Evolutionary conservation across 2,888 invertebrate genomes (phyloP).

Genomic region (Rhingia campestris): DNA sequence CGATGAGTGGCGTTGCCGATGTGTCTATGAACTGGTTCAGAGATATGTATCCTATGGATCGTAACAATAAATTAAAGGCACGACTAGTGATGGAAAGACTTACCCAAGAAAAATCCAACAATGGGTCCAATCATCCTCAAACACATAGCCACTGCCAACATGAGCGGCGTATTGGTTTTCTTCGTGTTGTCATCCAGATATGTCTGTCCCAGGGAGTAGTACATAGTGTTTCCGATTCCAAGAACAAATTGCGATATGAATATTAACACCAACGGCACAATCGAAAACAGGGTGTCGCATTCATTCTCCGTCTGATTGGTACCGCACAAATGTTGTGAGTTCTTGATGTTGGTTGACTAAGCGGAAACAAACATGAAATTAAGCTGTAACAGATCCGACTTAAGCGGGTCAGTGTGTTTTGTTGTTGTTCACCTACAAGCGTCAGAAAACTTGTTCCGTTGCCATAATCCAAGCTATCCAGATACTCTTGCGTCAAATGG

Average conservation of each 20-base stretch:
- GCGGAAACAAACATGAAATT: slow-evolving; percentile 31
- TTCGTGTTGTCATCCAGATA: slow-evolving; percentile 88
- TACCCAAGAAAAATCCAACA: slow-evolving; percentile 85
- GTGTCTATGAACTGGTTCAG: slow-evolving; percentile 86
- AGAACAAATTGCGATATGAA: slow-evolving; percentile 88
- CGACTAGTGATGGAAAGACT: not conserved
- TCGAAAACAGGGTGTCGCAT: slow-evolving; percentile 83
- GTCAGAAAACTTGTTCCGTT: slow-evolving; percentile 73
- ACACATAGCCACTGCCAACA: slow-evolving; percentile 83
- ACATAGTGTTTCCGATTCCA: slow-evolving; percentile 87
- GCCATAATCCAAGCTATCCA: slow-evolving; percentile 74
- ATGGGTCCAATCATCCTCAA: slow-evolving; percentile 84
- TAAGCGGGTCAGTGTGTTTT: no score
- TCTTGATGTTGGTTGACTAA: slow-evolving; percentile 76
- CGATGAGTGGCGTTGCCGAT: slow-evolving; percentile 85
- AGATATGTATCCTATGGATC: slow-evolving; percentile 80
- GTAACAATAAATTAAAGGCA: not conserved
- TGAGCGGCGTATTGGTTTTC: slow-evolving; percentile 86
- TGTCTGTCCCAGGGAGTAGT: slow-evolving; percentile 87
- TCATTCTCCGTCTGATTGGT: slow-evolving; percentile 78
- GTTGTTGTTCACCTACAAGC: slow-evolving; percentile 76
- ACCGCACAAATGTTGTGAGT: slow-evolving; percentile 78
- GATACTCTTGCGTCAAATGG: slow-evolving; percentile 81
- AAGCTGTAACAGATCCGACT: not conserved
- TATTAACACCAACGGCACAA: slow-evolving; percentile 85